These are phyloP conservation scores for Chalcosyrphus nemorum DNA, from an alignment of 2,888 invertebrate genomes.

Conservation along the genomic window DNA sequence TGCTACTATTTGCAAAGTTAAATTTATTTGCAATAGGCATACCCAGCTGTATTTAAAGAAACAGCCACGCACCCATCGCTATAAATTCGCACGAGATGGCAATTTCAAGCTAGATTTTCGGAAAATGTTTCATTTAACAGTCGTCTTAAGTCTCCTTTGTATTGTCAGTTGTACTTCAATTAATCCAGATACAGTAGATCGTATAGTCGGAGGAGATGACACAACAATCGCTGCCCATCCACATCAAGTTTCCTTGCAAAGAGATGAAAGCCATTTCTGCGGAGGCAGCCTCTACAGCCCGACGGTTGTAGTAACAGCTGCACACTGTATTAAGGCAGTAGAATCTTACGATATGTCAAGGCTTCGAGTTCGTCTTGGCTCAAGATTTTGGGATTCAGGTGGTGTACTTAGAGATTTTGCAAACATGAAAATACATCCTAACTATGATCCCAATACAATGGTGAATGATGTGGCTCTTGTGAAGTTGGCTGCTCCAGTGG, in stretches of 20 bases:
- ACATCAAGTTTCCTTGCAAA: constrained; percentile 81
- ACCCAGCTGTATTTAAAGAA: no score
- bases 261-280: constrained; percentile 79
- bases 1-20: no score
- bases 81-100: no score
- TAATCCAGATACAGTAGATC: constrained; percentile 71
- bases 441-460: constrained; percentile 8
- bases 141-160: not conserved
- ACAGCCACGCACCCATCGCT: no score
- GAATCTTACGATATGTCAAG: constrained; percentile 25
- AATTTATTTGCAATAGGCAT: no score
- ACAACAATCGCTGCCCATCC: constrained; percentile 80
- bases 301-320: constrained; percentile 81
- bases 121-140: constrained; percentile 4
- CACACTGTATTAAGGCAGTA: constrained; percentile 78
- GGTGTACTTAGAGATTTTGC: not conserved
- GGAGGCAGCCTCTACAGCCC: constrained; percentile 81
- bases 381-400: constrained; percentile 17
- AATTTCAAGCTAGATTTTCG: not conserved
- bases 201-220: constrained; percentile 82
- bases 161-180: not conserved
- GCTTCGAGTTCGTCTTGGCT: constrained; percentile 12
- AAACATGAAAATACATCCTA: not conserved
- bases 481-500: not conserved
- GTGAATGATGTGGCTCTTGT: constrained; percentile 5